phyloP scores from a whole-genome alignment of 2,113 vertebrate species.

The Platysternon megacephalum region DNA sequence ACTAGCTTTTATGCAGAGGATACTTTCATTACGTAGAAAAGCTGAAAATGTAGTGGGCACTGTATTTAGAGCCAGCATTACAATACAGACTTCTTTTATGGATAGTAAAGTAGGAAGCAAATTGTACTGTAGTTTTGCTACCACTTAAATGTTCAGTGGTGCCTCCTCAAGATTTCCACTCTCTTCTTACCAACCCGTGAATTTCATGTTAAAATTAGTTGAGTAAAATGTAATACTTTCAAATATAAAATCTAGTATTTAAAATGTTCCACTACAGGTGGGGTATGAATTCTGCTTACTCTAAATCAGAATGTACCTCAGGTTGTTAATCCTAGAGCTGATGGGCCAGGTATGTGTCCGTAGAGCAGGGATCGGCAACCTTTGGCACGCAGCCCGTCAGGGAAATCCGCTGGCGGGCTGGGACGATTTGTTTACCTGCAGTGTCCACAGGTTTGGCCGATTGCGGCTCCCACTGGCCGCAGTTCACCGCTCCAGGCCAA shows the following conservation, averaged over 20 bases:
- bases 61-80: conserved; percentile 59
- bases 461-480: too few relatives aligned
- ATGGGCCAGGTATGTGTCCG: not conserved
- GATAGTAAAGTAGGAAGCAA: conserved; percentile 41
- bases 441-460: too few relatives aligned
- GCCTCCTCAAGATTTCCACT: not conserved
- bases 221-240: not conserved
- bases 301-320: not conserved
- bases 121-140: conserved; percentile 10
- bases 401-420: too few relatives aligned
- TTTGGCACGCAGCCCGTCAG: too few relatives aligned
- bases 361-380: not conserved
- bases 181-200: not conserved
- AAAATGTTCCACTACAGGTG: not conserved
- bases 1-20: conserved; percentile 38
- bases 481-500: too few relatives aligned
- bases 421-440: too few relatives aligned
- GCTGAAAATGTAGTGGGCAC: conserved; percentile 33
- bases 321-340: not conserved
- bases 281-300: not conserved
- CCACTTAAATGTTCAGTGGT: conserved; percentile 1
- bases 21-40: conserved; percentile 45
- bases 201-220: not conserved
- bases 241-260: not conserved
- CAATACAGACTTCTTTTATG: conserved; percentile 55